phyloP scores from a whole-genome alignment of 2,888 invertebrate species.

The Caenorhabditis doughertyi region DNA sequence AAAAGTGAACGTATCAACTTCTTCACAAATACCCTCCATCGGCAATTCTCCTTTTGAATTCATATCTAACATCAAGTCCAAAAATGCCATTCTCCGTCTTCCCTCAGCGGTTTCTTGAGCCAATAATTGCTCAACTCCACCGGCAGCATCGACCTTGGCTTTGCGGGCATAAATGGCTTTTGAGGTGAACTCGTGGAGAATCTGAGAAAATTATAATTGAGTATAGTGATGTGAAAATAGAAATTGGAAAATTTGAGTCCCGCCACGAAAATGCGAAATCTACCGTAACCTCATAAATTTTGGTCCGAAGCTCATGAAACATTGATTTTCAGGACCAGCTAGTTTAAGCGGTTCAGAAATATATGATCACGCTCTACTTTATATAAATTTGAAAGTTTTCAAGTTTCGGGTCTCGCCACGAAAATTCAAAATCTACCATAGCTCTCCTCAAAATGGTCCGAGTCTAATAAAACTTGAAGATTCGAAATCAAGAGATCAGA shows the following conservation, averaged over 20 bases:
- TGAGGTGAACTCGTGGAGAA: constrained; percentile 84
- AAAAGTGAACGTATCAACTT: constrained; percentile 82
- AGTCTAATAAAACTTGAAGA: too few species aligned
- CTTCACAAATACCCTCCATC: constrained; percentile 81
- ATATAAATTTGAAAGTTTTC: too few species aligned
- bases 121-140: constrained; percentile 73
- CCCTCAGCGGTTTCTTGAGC: constrained; percentile 74
- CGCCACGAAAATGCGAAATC: too few species aligned
- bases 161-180: constrained; percentile 75
- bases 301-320: too few species aligned
- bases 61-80: constrained; percentile 84
- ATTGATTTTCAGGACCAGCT: too few species aligned
- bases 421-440: not conserved
- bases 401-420: too few species aligned
- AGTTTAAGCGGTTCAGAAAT: too few species aligned
- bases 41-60: constrained; percentile 79
- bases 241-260: too few species aligned
- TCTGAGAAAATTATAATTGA: constrained; percentile 49
- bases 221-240: not conserved
- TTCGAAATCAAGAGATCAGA: too few species aligned
- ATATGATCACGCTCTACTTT: too few species aligned
- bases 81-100: constrained; percentile 83
- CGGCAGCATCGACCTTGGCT: constrained; percentile 74
- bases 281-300: not conserved
- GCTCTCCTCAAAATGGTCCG: too few species aligned